Evolutionary conservation across 2,113 vertebrate genomes (phyloP).

Genomic region (Dunckerocampus dactyliophorus): DNA sequence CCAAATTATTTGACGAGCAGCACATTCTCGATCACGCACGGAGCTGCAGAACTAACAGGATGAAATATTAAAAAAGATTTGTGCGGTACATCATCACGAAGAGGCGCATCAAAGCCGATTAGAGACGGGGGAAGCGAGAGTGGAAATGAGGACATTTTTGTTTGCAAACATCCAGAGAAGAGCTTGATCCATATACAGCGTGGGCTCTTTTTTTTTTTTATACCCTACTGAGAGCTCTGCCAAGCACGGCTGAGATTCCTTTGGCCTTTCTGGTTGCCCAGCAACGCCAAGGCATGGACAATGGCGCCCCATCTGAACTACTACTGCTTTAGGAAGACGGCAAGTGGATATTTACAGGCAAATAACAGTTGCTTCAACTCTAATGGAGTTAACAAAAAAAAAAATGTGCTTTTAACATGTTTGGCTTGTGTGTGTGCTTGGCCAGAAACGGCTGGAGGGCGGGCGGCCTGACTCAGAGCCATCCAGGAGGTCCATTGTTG

Average conservation of each 20-base stretch:
- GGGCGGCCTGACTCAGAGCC: slow-evolving; percentile 50
- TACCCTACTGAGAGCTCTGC: neutral
- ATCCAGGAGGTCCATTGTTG: slow-evolving; percentile 62
- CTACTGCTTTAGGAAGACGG: slow-evolving; percentile 32
- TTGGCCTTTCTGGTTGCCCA: slow-evolving; percentile 61
- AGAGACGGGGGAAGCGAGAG: neutral
- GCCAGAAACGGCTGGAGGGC: slow-evolving; percentile 23
- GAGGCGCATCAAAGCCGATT: neutral
- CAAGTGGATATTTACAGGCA: slow-evolving; percentile 29
- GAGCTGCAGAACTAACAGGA: slow-evolving; percentile 4
- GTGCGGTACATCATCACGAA: neutral
- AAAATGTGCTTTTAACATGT: too few species aligned
- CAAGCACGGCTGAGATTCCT: slow-evolving; percentile 61
- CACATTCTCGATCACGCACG: neutral
- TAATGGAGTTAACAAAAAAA: neutral
- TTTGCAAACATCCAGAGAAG: neutral
- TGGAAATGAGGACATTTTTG: neutral
- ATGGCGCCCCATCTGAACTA: slow-evolving; percentile 45
- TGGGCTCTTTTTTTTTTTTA: neutral
- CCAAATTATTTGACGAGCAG: slow-evolving; percentile 2
- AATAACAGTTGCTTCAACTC: neutral
- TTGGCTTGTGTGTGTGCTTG: slow-evolving; percentile 11
- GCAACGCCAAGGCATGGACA: slow-evolving; percentile 69
- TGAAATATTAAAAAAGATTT: neutral
- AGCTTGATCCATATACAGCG: slow-evolving; percentile 11